Conservation (phyloP, 2,113 vertebrate species). For the Semnornis frantzii region DNA sequence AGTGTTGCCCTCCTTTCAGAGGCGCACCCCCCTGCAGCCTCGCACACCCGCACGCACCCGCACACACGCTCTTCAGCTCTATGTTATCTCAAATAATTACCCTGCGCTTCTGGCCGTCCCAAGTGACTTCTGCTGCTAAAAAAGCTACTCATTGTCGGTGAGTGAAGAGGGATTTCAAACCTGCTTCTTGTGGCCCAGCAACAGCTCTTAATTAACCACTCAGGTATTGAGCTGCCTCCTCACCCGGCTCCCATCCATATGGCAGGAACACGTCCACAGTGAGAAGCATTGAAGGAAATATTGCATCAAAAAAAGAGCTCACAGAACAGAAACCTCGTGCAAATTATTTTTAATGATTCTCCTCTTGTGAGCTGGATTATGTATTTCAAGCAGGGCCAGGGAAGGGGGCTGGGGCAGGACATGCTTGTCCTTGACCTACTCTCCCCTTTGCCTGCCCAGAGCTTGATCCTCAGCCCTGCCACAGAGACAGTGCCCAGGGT, state of each 20-base stretch:
- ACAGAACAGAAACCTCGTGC: slow-evolving; percentile 88
- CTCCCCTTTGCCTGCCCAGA: slow-evolving; percentile 39
- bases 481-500: slow-evolving; percentile 46
- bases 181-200: slow-evolving; percentile 93
- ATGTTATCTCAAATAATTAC: slow-evolving; percentile 98
- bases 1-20: slow-evolving; percentile 77
- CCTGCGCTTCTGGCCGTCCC: slow-evolving; percentile 93
- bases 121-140: slow-evolving; percentile 84
- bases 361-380: slow-evolving; percentile 85
- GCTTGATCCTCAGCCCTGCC: slow-evolving; percentile 38
- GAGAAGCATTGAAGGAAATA: slow-evolving; percentile 92
- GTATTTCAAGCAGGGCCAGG: slow-evolving; percentile 78
- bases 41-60: slow-evolving; percentile 31
- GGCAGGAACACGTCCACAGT: slow-evolving; percentile 88
- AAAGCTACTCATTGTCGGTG: slow-evolving; percentile 87
- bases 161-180: slow-evolving; percentile 90
- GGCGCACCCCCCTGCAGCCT: slow-evolving; percentile 66
- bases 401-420: slow-evolving; percentile 13
- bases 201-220: slow-evolving; percentile 99
- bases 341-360: slow-evolving; percentile 99
- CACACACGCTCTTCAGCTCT: slow-evolving; percentile 81
- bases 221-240: slow-evolving; percentile 93
- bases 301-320: slow-evolving; percentile 85
- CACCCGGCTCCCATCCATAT: slow-evolving; percentile 92
- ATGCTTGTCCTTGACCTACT: slow-evolving; percentile 77